These are phyloP conservation scores for Bombus sibiricus DNA, from an alignment of 1,140 invertebrate species.

Conservation along the genomic window DNA sequence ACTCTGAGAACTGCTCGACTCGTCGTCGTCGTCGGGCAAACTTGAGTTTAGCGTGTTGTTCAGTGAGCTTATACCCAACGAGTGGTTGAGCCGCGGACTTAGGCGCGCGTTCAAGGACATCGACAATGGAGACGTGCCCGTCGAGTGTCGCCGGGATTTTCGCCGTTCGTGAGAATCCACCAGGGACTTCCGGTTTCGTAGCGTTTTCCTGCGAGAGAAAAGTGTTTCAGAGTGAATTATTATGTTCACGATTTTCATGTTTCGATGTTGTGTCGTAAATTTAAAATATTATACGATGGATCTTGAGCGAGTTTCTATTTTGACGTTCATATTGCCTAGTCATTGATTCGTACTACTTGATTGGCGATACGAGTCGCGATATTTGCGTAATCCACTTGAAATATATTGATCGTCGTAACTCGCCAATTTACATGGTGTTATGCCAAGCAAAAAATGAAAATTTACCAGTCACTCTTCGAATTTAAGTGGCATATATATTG, in stretches of 20 bases:
- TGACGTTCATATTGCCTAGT: neutral
- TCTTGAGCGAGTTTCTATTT: neutral
- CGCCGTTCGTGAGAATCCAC: conserved; percentile 87
- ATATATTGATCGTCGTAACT: too few relatives aligned
- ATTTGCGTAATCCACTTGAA: neutral
- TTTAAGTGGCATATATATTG: too few relatives aligned
- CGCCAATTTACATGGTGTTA: too few relatives aligned
- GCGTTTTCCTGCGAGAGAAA: conserved; percentile 85
- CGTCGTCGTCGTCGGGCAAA: conserved; percentile 83
- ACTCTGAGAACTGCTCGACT: conserved; percentile 84
- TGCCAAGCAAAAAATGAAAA: too few relatives aligned
- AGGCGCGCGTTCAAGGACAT: conserved; percentile 77
- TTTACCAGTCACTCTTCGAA: too few relatives aligned
- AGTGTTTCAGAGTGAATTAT: neutral
- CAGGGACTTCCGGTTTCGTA: conserved; percentile 87
- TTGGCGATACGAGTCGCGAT: neutral
- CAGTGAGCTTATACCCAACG: conserved; percentile 76
- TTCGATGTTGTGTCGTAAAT: neutral
- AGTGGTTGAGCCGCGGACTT: conserved; percentile 78
- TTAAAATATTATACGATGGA: neutral
- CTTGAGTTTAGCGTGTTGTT: conserved; percentile 80
- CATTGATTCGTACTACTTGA: conserved; percentile 14
- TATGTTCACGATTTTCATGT: neutral
- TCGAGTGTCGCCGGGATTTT: conserved; percentile 90
- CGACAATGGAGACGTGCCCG: conserved; percentile 85